Conservation (phyloP, 2,113 vertebrate species). For the Phylloscopus trochilus region DNA sequence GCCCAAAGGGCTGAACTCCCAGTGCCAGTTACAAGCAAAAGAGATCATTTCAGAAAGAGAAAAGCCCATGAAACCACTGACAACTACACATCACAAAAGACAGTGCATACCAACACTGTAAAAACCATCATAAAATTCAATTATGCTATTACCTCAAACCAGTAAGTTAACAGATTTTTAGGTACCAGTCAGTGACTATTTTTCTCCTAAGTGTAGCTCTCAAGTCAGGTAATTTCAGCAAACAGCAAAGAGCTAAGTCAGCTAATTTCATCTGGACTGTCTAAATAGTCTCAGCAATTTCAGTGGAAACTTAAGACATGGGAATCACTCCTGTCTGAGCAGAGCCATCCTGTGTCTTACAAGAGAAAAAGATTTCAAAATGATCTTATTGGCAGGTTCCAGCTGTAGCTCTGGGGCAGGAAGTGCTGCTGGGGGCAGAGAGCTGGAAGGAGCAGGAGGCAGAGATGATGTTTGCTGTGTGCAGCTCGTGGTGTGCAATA, state of each 20-base stretch:
- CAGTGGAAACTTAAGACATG: background rate
- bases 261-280: background rate
- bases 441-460: background rate
- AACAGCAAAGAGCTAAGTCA: background rate
- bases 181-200: background rate
- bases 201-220: background rate
- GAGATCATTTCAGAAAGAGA: background rate
- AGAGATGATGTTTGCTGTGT: background rate
- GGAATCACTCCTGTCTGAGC: background rate
- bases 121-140: background rate
- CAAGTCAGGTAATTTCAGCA: background rate
- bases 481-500: background rate
- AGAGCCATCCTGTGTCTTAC: background rate
- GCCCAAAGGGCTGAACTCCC: background rate
- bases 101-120: background rate
- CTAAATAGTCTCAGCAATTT: background rate
- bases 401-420: background rate
- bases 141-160: background rate
- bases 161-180: background rate
- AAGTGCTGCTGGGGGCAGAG: background rate
- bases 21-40: background rate
- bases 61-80: background rate
- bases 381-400: background rate
- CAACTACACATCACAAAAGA: background rate
- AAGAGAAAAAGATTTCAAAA: background rate